Conservation (phyloP, 1,140 invertebrate genomes). For the Heliconius hewitsoni region DNA sequence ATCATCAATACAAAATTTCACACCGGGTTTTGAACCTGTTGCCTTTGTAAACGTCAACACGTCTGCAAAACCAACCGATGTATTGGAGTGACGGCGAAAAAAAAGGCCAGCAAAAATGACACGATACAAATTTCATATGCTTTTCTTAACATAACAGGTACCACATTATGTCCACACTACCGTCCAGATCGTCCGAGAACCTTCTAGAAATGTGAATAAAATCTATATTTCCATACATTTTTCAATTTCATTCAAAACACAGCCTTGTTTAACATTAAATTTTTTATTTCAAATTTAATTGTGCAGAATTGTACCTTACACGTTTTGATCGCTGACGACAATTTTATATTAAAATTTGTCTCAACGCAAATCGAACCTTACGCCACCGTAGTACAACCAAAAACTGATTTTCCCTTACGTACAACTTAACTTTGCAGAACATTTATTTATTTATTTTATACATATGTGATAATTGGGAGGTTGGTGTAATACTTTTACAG, state of each 20-base stretch:
- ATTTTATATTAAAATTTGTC: constrained; percentile 32
- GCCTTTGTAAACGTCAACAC: constrained; percentile 6
- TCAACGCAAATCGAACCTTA: constrained; percentile 33
- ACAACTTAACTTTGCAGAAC: constrained; percentile 28
- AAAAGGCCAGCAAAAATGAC: constrained; percentile 38
- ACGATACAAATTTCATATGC: constrained; percentile 72
- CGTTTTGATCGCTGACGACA: constrained; percentile 55
- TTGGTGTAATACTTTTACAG: constrained; percentile 2
- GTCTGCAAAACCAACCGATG: not conserved
- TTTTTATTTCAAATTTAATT: constrained; percentile 73
- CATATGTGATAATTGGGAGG: constrained; percentile 51
- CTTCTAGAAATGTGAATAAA: not conserved
- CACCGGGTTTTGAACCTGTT: not conserved
- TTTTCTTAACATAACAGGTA: constrained; percentile 47
- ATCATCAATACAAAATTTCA: not conserved
- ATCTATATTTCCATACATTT: not conserved
- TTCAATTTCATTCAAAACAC: not conserved
- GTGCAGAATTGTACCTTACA: constrained; percentile 68
- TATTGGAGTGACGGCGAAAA: constrained; percentile 17
- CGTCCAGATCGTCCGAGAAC: not conserved
- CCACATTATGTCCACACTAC: not conserved
- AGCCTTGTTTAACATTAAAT: constrained; percentile 45
- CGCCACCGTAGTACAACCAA: not conserved
- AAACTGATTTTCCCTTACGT: not conserved
- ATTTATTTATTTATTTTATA: constrained; percentile 58